Base-by-base conservation (phyloP, 2,888 invertebrate genomes). In the Linhomoeus sp. region DNA sequence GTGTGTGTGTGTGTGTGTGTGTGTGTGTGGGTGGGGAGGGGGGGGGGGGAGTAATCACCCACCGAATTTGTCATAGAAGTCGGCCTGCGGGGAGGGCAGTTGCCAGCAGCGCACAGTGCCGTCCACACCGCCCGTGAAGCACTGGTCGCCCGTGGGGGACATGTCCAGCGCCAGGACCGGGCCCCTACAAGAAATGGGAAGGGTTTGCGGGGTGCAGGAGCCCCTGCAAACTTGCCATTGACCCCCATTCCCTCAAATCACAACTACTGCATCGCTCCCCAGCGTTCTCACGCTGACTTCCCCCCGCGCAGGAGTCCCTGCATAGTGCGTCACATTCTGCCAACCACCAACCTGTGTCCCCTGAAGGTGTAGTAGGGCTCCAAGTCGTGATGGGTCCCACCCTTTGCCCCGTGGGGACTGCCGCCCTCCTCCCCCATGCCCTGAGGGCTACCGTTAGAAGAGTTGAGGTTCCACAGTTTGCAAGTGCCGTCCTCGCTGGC, bases 341-440 rank as follows among this genome's bases (percentile, higher is more conserved):
- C n/a, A n/a, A n/a, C n/a, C 22, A n/a, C 37, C 52, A 50, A 62
- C 56, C 53, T 57, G 56, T 97, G 94, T 49, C 83, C 86, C 57
- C 94, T 79, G 75, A 97, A 99, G 56, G 97, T 99, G 70, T 97
- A 94, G 50, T 94, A 75, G 45, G 97, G 97, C 72, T 97, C 97
- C 53, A 97, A 87, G 69, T 99, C 97, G 68, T 92, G 41, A 7
- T 24, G n/a, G n/a, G 26, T 40, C n/a, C n/a, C n/a, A n/a, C n/a
- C n/a, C n/a, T n/a, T n/a, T n/a, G n/a, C 37, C 9, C 37, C 17
- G 37, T 14, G 37, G 25, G 37, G 29, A 22, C 35, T 41, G 17
- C 20, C 35, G 5, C 40, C 22, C 3, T 40, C 40, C 3, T 33
- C 29, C 26, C 9, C 20, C 38, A 19, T 43, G 38, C 51, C 88